Conservation (phyloP, 2,113 vertebrate species). For the Xenopus laevis region DNA sequence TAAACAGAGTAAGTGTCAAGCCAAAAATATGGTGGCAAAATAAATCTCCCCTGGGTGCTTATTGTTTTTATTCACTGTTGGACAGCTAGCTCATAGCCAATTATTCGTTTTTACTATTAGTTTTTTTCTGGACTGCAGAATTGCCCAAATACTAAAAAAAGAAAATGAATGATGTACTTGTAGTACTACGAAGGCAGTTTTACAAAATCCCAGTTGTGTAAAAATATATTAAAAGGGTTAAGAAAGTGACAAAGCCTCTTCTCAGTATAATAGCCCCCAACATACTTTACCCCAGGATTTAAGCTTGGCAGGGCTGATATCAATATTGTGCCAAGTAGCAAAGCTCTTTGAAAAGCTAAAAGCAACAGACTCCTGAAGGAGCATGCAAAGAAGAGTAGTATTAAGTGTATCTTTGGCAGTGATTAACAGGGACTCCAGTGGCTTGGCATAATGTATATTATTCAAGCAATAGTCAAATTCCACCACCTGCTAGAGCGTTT, state of each 20-base stretch:
- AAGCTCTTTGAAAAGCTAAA: conserved; percentile 30
- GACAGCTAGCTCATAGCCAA: too few relatives aligned
- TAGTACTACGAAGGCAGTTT: too few relatives aligned
- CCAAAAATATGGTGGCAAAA: too few relatives aligned
- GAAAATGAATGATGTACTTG: too few relatives aligned
- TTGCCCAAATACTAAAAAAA: too few relatives aligned
- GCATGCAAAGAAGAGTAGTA: conserved; percentile 35
- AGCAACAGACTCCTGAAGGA: conserved; percentile 23
- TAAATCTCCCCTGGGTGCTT: too few relatives aligned
- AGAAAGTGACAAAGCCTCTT: conserved; percentile 7
- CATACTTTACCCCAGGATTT: conserved; percentile 32
- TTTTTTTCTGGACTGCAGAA: too few relatives aligned
- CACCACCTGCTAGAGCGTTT: conserved; percentile 26
- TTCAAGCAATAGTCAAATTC: conserved; percentile 37
- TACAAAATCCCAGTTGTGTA: neutral
- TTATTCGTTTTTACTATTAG: too few relatives aligned
- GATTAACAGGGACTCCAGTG: conserved; percentile 29
- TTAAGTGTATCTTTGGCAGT: conserved; percentile 45
- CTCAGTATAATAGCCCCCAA: neutral
- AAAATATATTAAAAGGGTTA: neutral
- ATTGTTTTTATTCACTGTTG: too few relatives aligned
- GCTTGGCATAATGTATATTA: conserved; percentile 34
- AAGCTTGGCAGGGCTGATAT: conserved; percentile 14
- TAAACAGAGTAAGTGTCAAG: too few relatives aligned
- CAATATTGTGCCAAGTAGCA: conserved; percentile 25